Evolutionary conservation across 2,888 invertebrate genomes (phyloP).

Genomic region (Marronus borbonicus): DNA sequence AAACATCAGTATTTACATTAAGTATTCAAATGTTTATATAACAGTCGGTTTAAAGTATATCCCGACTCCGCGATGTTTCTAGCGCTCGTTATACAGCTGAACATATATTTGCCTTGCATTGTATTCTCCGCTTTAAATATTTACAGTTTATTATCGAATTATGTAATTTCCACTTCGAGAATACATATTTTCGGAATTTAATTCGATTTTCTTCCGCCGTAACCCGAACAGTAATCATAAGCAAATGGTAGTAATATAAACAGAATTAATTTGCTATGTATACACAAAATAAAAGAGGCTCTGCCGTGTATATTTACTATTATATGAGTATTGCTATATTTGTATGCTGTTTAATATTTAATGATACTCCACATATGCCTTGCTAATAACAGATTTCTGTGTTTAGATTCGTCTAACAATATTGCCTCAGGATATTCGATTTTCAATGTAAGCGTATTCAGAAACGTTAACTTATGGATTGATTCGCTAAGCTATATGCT

Average conservation of each 20-base stretch:
- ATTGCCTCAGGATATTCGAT: no score
- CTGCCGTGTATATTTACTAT: background rate
- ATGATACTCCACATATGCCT: no score
- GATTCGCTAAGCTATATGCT: no score
- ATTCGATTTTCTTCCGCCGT: constrained; percentile 2
- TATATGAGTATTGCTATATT: background rate
- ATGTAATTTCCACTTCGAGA: background rate
- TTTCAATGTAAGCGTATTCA: no score
- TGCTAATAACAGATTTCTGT: no score
- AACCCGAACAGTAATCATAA: background rate
- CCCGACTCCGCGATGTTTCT: background rate
- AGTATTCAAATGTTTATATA: background rate
- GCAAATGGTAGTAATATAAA: background rate
- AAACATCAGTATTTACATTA: background rate
- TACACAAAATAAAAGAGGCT: background rate
- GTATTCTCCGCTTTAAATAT: background rate
- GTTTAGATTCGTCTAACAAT: no score
- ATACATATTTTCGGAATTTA: constrained; percentile 3
- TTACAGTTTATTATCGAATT: background rate
- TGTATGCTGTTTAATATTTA: background rate
- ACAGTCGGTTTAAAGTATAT: background rate
- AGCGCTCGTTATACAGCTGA: background rate
- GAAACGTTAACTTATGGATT: no score
- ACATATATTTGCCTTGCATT: background rate
- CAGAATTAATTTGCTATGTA: constrained; percentile 1